Conservation (phyloP, 2,113 vertebrate genomes). For the Halichoerus grypus region DNA sequence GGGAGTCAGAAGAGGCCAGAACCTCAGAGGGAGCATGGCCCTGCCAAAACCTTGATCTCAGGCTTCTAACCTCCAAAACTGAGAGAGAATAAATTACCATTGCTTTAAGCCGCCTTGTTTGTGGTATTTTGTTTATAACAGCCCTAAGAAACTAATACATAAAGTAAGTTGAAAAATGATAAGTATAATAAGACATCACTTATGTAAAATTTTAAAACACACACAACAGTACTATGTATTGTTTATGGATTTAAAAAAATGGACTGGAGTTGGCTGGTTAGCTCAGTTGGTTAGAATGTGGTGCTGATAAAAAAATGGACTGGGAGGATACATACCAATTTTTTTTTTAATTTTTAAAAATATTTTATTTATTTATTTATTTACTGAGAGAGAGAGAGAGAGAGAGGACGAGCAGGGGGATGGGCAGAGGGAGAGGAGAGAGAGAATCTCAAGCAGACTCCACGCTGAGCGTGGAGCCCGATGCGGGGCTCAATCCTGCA, state of each 20-base stretch:
- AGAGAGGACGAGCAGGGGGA: not conserved
- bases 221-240: not conserved
- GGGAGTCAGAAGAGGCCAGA: not conserved
- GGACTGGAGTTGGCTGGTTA: not conserved
- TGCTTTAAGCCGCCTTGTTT: not conserved
- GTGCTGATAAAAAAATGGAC: not conserved
- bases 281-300: too few relatives aligned
- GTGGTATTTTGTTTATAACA: not conserved
- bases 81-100: not conserved
- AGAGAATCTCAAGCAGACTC: not conserved
- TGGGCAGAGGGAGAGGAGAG: not conserved
- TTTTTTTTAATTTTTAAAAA: not conserved
- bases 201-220: not conserved
- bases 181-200: not conserved
- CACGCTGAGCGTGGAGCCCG: fast-evolving
- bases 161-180: not conserved
- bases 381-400: not conserved
- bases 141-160: not conserved
- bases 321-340: not conserved
- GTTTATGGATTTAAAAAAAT: not conserved
- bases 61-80: not conserved
- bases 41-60: not conserved
- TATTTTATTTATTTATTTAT: not conserved
- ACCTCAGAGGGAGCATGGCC: not conserved
- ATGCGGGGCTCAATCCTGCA: not conserved